Base-by-base conservation (phyloP, 2,888 invertebrate species). In the Nephrocerus scutellatus region DNA sequence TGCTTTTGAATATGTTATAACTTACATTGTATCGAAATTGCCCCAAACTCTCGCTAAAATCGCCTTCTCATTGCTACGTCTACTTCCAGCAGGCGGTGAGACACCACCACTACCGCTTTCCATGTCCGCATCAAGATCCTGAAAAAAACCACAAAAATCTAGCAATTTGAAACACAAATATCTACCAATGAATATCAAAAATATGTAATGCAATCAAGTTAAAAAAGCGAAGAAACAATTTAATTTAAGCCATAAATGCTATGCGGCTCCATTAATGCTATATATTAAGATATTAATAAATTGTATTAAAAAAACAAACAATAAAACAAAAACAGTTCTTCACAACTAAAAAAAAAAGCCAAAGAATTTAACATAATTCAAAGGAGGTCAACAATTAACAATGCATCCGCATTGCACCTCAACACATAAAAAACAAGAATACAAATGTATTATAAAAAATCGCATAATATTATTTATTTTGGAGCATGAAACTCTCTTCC, bases 1-100 rank as follows among this genome's bases (percentile, higher is more conserved):
- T n/a, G n/a, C n/a, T 13, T 16, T n/a, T 18, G 1, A 19, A 6
- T 28, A 6, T 18, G 5, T n/a, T 38, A 23, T 5, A 7, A 54
- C 58, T 60, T 46, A 68, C 68, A 60, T 66, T 43, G 86, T 81
- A 73, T 97, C 96, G 60, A 96, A 83, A 48, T 82, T 84, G 34
- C 84, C 85, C 89, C 90, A 90, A 40, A 87, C 74, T 19, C 85
- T 74, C 1, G 89, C 89, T 36, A 89, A 72, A 35, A 86, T 75
- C 2, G 89, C 87, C 64, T 89, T 89, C 55, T 89, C 89, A 43
- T 80, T 79, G 19, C 62, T 70, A 20, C 61, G 63, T 30, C 60
- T 57, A 6, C 57, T 57, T 29, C 48, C 54, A 39, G 50, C 53
- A 7, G 50, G 49, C 25, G 57, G 48, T 15, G 50, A 50, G 30